phyloP scores from a whole-genome alignment of 2,888 invertebrate species.

The Agriopis leucophaearia region DNA sequence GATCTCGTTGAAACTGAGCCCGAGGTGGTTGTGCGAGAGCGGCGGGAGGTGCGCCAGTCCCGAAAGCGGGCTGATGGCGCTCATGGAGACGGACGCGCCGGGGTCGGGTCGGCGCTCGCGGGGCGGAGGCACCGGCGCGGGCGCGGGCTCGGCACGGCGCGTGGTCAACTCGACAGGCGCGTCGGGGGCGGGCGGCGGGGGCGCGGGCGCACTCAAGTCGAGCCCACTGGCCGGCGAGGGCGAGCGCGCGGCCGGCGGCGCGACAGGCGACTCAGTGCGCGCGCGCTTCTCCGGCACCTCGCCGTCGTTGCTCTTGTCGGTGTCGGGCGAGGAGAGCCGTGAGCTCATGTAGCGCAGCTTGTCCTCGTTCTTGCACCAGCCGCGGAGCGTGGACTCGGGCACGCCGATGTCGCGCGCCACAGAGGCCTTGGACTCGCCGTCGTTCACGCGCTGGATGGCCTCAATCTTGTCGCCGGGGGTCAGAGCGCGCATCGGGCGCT shows the following conservation, averaged over 20 bases:
- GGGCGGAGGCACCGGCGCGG: slow-evolving; percentile 61
- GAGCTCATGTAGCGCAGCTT: slow-evolving; percentile 90
- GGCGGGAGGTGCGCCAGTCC: slow-evolving; percentile 86
- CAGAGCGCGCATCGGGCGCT: slow-evolving; percentile 92
- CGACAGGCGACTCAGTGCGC: slow-evolving; percentile 74
- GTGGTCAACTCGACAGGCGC: slow-evolving; percentile 74
- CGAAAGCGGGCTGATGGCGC: slow-evolving; percentile 88
- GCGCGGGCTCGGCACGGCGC: slow-evolving; percentile 72
- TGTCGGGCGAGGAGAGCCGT: slow-evolving; percentile 90
- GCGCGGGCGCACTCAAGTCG: slow-evolving; percentile 72
- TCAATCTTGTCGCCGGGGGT: slow-evolving; percentile 93
- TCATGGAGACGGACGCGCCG: slow-evolving; percentile 84
- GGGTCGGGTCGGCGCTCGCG: slow-evolving; percentile 77
- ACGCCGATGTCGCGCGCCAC: slow-evolving; percentile 95
- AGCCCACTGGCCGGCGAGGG: slow-evolving; percentile 68
- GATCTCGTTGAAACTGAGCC: slow-evolving; percentile 88
- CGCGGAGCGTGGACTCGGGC: slow-evolving; percentile 94
- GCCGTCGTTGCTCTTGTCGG: slow-evolving; percentile 86
- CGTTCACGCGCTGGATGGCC: slow-evolving; percentile 93
- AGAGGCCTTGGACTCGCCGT: slow-evolving; percentile 94
- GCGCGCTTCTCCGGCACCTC: slow-evolving; percentile 79
- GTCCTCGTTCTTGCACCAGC: slow-evolving; percentile 95
- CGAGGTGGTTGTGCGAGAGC: slow-evolving; percentile 86
- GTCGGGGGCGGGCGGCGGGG: slow-evolving; percentile 61
- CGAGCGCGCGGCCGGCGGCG: slow-evolving; percentile 54